Conservation (phyloP, 2,113 vertebrate genomes). For the Scortum barcoo region DNA sequence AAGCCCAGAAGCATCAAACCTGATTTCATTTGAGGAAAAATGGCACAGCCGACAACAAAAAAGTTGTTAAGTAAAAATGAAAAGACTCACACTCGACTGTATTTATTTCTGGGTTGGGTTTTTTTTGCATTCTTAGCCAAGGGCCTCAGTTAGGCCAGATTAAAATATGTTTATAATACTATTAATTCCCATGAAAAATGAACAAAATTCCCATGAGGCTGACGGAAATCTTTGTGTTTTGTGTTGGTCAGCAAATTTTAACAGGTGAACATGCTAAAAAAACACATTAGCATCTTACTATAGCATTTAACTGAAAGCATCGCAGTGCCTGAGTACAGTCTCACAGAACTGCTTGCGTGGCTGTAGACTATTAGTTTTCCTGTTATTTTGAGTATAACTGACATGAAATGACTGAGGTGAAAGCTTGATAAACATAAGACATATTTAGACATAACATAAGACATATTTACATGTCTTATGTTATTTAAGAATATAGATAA, state of each 20-base stretch:
- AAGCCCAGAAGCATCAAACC: slow-evolving; percentile 29
- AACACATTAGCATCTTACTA: background rate
- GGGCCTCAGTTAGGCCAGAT: background rate
- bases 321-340: background rate
- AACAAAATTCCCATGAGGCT: too few relatives aligned
- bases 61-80: slow-evolving; percentile 23
- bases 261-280: background rate
- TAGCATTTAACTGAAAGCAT: background rate
- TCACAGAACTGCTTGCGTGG: background rate
- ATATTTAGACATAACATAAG: too few relatives aligned
- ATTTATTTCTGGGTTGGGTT: background rate
- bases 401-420: background rate
- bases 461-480: background rate
- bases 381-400: background rate
- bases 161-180: background rate
- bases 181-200: background rate
- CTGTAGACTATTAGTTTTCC: background rate
- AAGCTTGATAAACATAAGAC: background rate
- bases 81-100: slow-evolving; percentile 12
- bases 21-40: slow-evolving; percentile 33
- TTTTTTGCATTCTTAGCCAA: background rate
- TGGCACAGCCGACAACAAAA: slow-evolving; percentile 12
- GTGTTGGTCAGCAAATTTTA: background rate
- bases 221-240: background rate
- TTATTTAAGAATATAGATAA: background rate